Evolutionary conservation across 2,888 invertebrate species (phyloP).

Genomic region (Lutraria lutraria): DNA sequence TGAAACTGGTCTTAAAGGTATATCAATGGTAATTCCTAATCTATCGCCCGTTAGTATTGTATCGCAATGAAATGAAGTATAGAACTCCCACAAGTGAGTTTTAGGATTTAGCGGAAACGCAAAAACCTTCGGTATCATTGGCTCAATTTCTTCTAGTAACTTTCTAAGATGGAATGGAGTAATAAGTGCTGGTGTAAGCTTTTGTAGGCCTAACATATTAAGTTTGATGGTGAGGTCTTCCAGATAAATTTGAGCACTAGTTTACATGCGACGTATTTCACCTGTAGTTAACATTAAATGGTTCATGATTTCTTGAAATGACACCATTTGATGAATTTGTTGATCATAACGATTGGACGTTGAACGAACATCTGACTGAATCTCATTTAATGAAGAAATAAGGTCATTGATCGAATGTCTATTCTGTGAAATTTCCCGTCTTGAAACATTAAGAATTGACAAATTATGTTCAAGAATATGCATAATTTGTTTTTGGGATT

Average conservation of each 20-base stretch:
- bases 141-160: background rate
- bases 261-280: background rate
- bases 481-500: background rate
- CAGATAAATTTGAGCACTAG: background rate
- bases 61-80: background rate
- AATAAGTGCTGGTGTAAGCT: background rate
- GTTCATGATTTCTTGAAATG: background rate
- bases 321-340: background rate
- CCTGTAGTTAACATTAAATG: background rate
- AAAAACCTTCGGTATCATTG: background rate
- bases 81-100: background rate
- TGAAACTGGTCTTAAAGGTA: background rate
- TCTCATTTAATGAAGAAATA: background rate
- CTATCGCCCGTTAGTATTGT: background rate
- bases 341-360: background rate
- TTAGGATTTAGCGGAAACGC: slow-evolving; percentile 21
- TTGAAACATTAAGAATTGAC: background rate
- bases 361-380: background rate
- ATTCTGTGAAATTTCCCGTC: background rate
- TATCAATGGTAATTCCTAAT: background rate
- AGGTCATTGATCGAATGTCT: background rate
- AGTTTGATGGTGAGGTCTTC: background rate
- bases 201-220: background rate
- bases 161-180: background rate
- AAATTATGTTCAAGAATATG: slow-evolving; percentile 3